Conservation (phyloP, 1,140 invertebrate species). For the Oscheius sp. region DNA sequence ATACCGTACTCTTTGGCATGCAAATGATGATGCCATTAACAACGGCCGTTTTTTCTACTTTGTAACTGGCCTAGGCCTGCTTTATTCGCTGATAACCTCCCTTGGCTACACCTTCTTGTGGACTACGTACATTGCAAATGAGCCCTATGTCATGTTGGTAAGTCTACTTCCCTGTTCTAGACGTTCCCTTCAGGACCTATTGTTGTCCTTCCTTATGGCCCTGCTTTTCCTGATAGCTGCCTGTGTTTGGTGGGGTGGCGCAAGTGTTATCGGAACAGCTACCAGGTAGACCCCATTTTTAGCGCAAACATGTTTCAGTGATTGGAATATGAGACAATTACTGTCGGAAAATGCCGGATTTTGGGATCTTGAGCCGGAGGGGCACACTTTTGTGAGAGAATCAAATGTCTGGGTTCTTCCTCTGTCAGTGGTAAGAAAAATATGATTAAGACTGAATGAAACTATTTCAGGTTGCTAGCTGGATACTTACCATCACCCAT, state of each 20-base stretch:
- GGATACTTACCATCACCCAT: neutral
- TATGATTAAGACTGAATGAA: neutral
- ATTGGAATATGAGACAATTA: neutral
- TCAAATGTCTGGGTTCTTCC: neutral
- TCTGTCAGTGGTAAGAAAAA: neutral
- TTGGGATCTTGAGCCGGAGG: constrained; percentile 1
- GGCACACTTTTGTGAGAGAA: neutral
- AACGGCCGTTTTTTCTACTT: neutral
- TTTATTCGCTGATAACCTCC: neutral
- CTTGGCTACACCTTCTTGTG: neutral
- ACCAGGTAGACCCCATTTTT: neutral
- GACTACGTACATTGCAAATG: neutral
- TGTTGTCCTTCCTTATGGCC: neutral
- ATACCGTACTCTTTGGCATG: neutral
- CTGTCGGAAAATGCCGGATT: neutral
- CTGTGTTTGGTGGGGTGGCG: neutral
- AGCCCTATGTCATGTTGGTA: neutral
- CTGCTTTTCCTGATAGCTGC: neutral
- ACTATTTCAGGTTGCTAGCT: neutral
- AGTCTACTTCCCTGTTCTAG: neutral
- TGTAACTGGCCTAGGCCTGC: neutral
- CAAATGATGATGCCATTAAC: neutral
- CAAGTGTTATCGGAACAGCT: neutral
- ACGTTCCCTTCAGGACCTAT: neutral
- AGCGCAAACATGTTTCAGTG: neutral